phyloP scores from a whole-genome alignment of 2,113 vertebrate genomes.

The Saguinus imperator region DNA sequence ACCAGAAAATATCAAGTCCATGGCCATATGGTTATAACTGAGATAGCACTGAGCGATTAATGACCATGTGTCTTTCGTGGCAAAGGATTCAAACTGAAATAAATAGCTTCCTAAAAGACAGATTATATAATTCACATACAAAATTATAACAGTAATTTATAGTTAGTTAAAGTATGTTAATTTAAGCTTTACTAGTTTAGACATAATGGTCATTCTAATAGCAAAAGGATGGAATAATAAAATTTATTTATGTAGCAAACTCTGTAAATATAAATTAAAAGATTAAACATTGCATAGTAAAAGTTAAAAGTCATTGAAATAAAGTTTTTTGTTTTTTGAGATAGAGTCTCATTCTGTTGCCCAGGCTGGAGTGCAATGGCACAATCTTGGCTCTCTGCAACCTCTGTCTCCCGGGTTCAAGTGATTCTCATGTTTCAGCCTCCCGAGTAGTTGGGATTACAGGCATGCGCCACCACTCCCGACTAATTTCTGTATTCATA shows the following conservation, averaged over 20 bases:
- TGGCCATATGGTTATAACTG: neutral
- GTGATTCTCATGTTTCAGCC: too few relatives aligned
- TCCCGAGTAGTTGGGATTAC: too few relatives aligned
- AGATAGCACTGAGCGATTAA: neutral
- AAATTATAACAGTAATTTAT: neutral
- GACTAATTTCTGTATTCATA: too few relatives aligned
- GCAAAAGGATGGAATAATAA: neutral
- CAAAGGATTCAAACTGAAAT: neutral
- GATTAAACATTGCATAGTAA: neutral
- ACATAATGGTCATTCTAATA: neutral
- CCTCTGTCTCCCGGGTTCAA: too few relatives aligned
- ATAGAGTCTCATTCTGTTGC: too few relatives aligned
- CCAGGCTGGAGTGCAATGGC: too few relatives aligned
- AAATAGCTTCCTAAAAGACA: neutral
- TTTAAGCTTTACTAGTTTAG: neutral
- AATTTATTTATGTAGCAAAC: slow-evolving; percentile 22
- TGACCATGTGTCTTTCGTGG: neutral
- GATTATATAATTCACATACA: neutral
- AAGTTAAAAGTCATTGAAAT: slow-evolving; percentile 24
- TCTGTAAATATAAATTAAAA: neutral
- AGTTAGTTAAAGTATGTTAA: neutral
- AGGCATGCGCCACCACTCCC: too few relatives aligned
- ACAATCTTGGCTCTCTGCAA: too few relatives aligned
- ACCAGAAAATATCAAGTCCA: neutral
- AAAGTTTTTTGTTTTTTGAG: neutral